A percentile compares a stretch with the other conserved stretches of the same genome.
Conservation (phyloP, 2,113 vertebrate genomes). For the Myotis davidii region DNA sequence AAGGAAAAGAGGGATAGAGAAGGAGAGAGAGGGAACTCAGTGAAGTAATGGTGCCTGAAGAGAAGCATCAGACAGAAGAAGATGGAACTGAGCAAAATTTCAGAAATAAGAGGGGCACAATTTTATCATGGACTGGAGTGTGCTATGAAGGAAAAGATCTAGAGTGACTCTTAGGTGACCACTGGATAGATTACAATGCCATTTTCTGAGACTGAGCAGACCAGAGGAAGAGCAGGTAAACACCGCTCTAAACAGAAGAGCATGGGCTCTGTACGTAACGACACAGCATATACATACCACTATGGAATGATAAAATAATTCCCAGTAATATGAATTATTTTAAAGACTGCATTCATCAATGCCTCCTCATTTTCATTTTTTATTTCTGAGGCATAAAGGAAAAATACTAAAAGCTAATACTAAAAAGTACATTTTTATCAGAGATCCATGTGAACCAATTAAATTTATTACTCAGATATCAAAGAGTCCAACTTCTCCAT, state of each 20-base stretch:
- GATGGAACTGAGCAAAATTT: not conserved
- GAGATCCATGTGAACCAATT: not conserved
- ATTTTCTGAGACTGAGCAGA: not conserved
- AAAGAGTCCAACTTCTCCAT: not conserved
- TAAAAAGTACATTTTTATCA: not conserved
- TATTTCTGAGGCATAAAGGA: not conserved
- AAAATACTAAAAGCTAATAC: not conserved
- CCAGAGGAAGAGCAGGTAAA: not conserved
- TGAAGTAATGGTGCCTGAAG: not conserved
- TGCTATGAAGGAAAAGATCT: not conserved
- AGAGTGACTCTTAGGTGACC: not conserved
- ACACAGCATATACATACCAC: not conserved
- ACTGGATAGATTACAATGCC: not conserved
- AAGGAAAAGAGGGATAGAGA: too few species aligned
- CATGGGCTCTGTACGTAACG: not conserved
- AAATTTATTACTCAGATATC: not conserved
- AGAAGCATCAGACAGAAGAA: not conserved
- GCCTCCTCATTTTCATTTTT: not conserved
- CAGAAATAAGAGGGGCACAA: not conserved
- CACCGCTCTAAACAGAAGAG: not conserved
- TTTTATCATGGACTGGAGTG: not conserved
- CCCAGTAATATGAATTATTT: not conserved
- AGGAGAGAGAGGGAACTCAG: not conserved
- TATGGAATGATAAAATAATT: not conserved
- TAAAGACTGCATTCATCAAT: not conserved